These are phyloP conservation scores for Melanogrammus aeglefinus DNA, from an alignment of 2,797 vertebrate species.

Conservation along the genomic window DNA sequence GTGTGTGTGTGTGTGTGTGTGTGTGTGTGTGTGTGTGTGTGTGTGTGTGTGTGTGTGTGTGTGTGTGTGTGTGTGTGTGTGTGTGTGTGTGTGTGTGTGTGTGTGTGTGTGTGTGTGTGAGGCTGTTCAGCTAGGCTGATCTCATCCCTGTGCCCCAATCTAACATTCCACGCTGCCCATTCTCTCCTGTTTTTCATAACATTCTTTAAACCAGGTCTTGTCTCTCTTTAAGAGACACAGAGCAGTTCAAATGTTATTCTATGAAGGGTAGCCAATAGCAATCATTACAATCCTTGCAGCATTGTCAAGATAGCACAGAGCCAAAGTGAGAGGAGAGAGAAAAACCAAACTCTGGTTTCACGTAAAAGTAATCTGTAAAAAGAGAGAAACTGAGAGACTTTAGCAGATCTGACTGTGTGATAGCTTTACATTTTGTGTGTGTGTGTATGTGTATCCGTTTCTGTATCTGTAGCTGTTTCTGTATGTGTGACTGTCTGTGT, in stretches of 20 bases:
- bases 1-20: not conserved
- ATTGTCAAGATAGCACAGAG: not conserved
- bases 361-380: not conserved
- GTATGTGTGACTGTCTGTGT: no score
- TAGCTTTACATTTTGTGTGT: not conserved
- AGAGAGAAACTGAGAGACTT: not conserved
- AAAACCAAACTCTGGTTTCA: not conserved
- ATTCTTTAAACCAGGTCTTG: not conserved
- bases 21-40: not conserved
- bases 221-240: not conserved
- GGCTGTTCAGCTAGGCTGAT: slow-evolving; percentile 22
- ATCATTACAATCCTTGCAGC: no score
- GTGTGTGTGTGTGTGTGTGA: not conserved
- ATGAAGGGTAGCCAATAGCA: not conserved
- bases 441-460: not conserved
- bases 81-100: not conserved
- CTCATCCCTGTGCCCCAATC: slow-evolving; percentile 16
- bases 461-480: not conserved
- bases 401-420: not conserved
- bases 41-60: not conserved
- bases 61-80: not conserved
- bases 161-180: slow-evolving; percentile 3
- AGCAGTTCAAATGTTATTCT: no score
- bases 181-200: slow-evolving; percentile 3
- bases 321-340: not conserved